phyloP scores from a whole-genome alignment of 2,888 invertebrate genomes.

The Andrena flavipes region DNA sequence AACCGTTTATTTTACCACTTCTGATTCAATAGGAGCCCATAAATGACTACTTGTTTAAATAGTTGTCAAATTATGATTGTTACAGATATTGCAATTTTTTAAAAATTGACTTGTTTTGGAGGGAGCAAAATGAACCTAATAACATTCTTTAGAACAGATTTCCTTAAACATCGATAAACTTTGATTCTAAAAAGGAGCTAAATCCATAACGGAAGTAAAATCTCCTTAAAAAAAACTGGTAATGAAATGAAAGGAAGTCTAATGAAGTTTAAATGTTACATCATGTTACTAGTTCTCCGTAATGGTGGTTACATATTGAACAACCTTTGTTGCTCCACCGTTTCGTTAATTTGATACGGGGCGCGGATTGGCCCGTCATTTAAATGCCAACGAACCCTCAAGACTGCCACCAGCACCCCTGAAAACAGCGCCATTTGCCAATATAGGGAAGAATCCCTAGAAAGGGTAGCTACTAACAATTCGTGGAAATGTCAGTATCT shows the following conservation, averaged over 20 bases:
- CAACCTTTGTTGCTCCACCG: constrained; percentile 22
- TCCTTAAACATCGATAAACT: too few relatives aligned
- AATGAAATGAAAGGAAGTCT: constrained; percentile 19
- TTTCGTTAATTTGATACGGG: constrained; percentile 71
- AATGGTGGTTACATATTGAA: constrained; percentile 51
- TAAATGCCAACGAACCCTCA: constrained; percentile 78
- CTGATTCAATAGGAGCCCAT: background rate
- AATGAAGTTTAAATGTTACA: constrained; percentile 54
- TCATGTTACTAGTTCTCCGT: constrained; percentile 39
- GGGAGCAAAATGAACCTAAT: too few relatives aligned
- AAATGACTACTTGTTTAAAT: background rate
- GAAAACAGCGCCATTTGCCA: constrained; percentile 40
- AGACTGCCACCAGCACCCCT: constrained; percentile 44
- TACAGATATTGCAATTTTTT: background rate
- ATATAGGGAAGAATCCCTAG: constrained; percentile 24
- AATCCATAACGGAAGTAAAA: constrained; percentile 8
- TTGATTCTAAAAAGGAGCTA: background rate
- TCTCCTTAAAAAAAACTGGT: constrained; percentile 6
- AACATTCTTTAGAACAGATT: too few relatives aligned
- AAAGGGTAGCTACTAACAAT: constrained; percentile 67
- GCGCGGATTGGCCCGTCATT: constrained; percentile 75
- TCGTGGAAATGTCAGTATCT: constrained; percentile 61
- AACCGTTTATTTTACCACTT: background rate
- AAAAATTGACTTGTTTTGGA: background rate
- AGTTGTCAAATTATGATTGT: background rate